Evolutionary conservation across 2,888 invertebrate species (phyloP).

Genomic region (Rhopalosiphum nymphaeae): DNA sequence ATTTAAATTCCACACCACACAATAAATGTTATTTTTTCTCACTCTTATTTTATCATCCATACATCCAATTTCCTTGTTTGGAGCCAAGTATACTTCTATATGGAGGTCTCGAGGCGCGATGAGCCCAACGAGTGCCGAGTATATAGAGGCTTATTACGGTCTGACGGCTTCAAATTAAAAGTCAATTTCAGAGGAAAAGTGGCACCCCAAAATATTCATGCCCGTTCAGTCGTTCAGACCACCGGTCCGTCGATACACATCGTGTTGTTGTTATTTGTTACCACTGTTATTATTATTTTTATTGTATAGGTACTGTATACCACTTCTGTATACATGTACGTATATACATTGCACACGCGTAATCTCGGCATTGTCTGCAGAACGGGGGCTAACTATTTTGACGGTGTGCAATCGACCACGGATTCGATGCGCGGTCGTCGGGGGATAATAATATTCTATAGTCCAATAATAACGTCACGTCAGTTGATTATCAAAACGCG

Average conservation of each 20-base stretch:
- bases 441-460: slow-evolving; percentile 18
- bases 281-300: neutral
- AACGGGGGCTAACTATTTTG: slow-evolving; percentile 8
- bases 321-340: neutral
- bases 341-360: neutral
- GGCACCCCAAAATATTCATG: slow-evolving; percentile 28
- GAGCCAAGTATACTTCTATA: neutral
- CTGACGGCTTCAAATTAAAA: slow-evolving; percentile 56
- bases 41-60: neutral
- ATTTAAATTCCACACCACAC: slow-evolving; percentile 48
- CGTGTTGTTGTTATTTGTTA: neutral
- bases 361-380: slow-evolving; percentile 32
- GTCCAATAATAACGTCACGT: neutral
- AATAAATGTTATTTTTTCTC: slow-evolving; percentile 41
- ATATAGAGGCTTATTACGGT: slow-evolving; percentile 52
- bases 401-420: slow-evolving; percentile 60
- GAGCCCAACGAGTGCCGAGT: neutral
- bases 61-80: slow-evolving; percentile 36
- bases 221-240: slow-evolving; percentile 16
- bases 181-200: slow-evolving; percentile 52
- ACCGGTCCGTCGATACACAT: neutral
- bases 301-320: neutral
- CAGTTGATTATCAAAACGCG: slow-evolving; percentile 54
- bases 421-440: neutral
- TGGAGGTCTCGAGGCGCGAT: neutral